Evolutionary conservation across 2,797 vertebrate genomes (phyloP).

Genomic region (Danio tinwini): DNA sequence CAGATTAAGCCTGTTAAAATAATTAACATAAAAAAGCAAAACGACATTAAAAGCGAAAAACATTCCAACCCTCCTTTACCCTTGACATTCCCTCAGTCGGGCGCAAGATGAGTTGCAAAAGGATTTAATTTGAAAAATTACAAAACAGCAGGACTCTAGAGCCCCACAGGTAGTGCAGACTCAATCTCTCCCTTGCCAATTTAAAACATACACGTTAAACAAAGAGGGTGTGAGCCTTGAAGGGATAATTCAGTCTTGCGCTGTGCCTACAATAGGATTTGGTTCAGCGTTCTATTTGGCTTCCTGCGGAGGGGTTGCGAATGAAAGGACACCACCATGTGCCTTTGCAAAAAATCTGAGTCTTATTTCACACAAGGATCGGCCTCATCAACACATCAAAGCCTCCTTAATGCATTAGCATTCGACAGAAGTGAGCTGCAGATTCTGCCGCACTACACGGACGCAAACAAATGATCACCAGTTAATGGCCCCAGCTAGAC

Average conservation of each 20-base stretch:
- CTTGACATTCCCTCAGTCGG: slow-evolving; percentile 75
- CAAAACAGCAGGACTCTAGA: slow-evolving; percentile 67
- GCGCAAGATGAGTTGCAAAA: slow-evolving; percentile 67
- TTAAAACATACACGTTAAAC: slow-evolving; percentile 63
- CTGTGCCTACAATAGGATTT: slow-evolving; percentile 56
- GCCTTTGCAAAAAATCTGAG: slow-evolving; percentile 26
- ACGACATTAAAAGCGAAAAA: slow-evolving; percentile 31
- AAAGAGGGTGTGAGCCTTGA: slow-evolving; percentile 72
- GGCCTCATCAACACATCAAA: slow-evolving; percentile 56
- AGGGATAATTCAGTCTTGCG: slow-evolving; percentile 75
- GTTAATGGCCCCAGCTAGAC: slow-evolving; percentile 35
- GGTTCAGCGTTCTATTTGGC: slow-evolving; percentile 43
- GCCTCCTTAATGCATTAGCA: slow-evolving; percentile 33
- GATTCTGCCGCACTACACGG: slow-evolving; percentile 39
- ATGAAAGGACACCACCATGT: slow-evolving; percentile 35
- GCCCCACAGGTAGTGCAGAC: slow-evolving; percentile 56
- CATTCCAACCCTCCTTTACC: slow-evolving; percentile 59
- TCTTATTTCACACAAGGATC: slow-evolving; percentile 28
- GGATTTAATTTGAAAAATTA: slow-evolving; percentile 79
- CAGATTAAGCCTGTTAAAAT: slow-evolving; percentile 37
- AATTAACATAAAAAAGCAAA: slow-evolving; percentile 27
- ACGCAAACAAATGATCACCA: slow-evolving; percentile 51
- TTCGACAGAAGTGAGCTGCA: slow-evolving; percentile 38
- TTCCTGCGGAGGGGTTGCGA: slow-evolving; percentile 27
- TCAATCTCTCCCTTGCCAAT: slow-evolving; percentile 51